These are phyloP conservation scores for Zaprionus bogoriensis DNA, from an alignment of 2,888 invertebrate genomes.

Conservation along the genomic window DNA sequence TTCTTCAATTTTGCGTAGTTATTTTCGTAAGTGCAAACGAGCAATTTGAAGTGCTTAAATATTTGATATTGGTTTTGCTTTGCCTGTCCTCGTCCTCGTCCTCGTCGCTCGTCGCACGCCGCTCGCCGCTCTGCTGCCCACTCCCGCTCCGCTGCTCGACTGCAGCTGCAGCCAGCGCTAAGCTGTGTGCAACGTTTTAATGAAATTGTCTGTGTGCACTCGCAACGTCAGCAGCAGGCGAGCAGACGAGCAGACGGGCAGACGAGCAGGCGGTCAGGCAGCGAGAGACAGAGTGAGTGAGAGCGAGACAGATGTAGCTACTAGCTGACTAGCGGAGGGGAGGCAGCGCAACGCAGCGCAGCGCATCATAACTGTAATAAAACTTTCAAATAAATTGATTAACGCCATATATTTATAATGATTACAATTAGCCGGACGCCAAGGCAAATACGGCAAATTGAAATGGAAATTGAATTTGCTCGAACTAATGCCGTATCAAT, in stretches of 20 bases:
- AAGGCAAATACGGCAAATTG: conserved; percentile 47
- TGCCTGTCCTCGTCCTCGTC: conserved; percentile 22
- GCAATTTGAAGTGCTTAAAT: conserved; percentile 77
- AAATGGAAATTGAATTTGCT: conserved; percentile 38
- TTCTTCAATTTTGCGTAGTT: conserved; percentile 68
- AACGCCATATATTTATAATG: conserved; percentile 34
- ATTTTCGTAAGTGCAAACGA: conserved; percentile 76
- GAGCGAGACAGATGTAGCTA: conserved; percentile 4
- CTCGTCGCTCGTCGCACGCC: not conserved
- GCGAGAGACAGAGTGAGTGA: not conserved
- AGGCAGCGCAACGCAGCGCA: conserved; percentile 1
- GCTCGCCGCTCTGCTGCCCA: not conserved
- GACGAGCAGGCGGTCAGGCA: conserved; percentile 8
- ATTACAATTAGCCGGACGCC: conserved; percentile 31
- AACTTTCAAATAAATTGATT: conserved; percentile 53
- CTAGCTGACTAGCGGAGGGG: too few species aligned
- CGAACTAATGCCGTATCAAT: conserved; percentile 57
- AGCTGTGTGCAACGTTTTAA: conserved; percentile 59
- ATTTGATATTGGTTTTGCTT: conserved; percentile 74
- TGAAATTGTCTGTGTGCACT: conserved; percentile 63
- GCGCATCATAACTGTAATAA: conserved; percentile 30
- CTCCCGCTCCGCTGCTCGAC: not conserved
- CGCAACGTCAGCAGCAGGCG: conserved; percentile 28
- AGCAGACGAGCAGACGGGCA: conserved; percentile 2
- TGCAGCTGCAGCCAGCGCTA: too few species aligned